Evolutionary conservation across 2,113 vertebrate genomes (phyloP), one percentile per base, ranked within the genome.

Genomic region (Strix uralensis): DNA sequence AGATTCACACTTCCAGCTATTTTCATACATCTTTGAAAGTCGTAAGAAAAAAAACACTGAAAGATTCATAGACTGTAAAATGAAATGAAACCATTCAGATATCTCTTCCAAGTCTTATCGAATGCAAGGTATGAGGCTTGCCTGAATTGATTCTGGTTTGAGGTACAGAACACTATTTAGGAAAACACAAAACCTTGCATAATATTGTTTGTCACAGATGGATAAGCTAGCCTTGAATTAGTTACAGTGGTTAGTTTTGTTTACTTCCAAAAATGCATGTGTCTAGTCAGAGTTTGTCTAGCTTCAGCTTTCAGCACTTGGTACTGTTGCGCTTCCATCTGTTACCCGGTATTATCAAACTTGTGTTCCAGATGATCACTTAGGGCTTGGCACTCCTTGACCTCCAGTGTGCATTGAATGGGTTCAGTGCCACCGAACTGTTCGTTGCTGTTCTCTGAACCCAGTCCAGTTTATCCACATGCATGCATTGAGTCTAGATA

Each of bases 401-500:
- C 59, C 46, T 65, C 15, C 46, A 17, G 72, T 34, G 38, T 62
- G 46, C 4, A 2, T 5, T 18, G 61, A 13, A 46, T 34, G 46
- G 78, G 26, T 70, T 65, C 27, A n/a, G 29, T 30, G 47, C 27
- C 19, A 5, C 44, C 7, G 44, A 46, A 14, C n/a, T 8, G 7
- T 65, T 86, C 3, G 1, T 29, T 62, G 63, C 23, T 36, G 16
- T 81, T 36, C 11, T 0, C 73, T 58, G 61, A 81, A 27, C 38
- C 69, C 62, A 26, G 13, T 29, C 34, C 65, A 19, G 20, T 75
- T 75, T 62, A 57, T 52, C 49, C 46, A 10, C 22, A 44, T 49
- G 32, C 36, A 13, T 1, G 1, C 2, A 0, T 3, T 42, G 57
- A 65, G 49, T 44, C 34, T 20, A 71, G 42, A 4, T 14, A 0